These are phyloP conservation scores for Synanthedon andrenaeformis DNA, from an alignment of 2,888 invertebrate species.

Conservation along the genomic window DNA sequence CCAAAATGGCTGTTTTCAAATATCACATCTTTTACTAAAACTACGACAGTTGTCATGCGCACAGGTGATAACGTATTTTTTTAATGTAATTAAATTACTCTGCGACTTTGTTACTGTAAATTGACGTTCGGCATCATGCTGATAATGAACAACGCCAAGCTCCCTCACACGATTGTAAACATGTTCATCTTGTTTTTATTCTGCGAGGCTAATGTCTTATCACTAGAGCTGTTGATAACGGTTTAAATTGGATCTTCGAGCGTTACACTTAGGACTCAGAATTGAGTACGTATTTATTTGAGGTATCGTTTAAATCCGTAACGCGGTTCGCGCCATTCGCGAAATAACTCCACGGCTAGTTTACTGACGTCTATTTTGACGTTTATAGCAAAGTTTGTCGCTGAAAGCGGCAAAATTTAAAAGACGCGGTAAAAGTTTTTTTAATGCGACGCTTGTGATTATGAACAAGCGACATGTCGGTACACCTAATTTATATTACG, in stretches of 20 bases:
- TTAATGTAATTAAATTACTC: background rate
- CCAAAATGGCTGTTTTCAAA: constrained; percentile 69
- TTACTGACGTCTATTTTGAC: constrained; percentile 34
- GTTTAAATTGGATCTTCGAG: constrained; percentile 30
- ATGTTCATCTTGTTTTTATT: constrained; percentile 20
- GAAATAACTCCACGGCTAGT: constrained; percentile 53
- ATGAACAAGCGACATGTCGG: too few relatives aligned
- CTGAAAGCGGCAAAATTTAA: background rate
- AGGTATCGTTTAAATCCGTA: constrained; percentile 1
- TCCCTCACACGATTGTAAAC: constrained; percentile 1
- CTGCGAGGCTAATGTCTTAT: constrained; percentile 40
- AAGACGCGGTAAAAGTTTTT: background rate
- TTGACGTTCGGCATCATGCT: background rate
- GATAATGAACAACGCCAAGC: background rate
- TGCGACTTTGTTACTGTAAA: background rate
- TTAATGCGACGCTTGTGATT: too few relatives aligned
- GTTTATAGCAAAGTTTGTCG: constrained; percentile 31
- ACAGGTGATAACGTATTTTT: constrained; percentile 3
- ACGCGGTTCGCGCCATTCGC: constrained; percentile 24
- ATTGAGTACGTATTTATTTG: constrained; percentile 15
- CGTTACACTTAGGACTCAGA: constrained; percentile 25
- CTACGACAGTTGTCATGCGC: constrained; percentile 19
- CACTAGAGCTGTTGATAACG: constrained; percentile 47
- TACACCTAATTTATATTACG: too few relatives aligned
- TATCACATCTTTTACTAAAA: constrained; percentile 54